These are phyloP conservation scores for Sardinella longiceps DNA, from an alignment of 2,797 vertebrate species.

Conservation along the genomic window DNA sequence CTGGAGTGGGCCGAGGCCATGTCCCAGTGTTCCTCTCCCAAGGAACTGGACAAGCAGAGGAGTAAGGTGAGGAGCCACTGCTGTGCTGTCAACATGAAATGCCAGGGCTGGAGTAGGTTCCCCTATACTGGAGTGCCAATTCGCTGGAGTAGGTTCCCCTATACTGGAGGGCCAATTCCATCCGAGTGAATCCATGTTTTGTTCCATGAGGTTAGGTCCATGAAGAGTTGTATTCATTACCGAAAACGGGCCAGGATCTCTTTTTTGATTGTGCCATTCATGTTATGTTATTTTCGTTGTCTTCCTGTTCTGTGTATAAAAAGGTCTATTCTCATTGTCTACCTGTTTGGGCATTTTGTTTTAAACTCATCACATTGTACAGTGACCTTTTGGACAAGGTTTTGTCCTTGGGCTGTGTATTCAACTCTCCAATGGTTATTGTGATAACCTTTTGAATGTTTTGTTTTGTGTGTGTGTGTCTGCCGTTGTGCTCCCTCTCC, in stretches of 20 bases:
- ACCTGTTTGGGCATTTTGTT: background rate
- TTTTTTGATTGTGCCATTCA: background rate
- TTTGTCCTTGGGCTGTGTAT: background rate
- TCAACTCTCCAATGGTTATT: background rate
- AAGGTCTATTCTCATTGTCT: too few relatives aligned
- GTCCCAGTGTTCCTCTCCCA: conserved; percentile 81
- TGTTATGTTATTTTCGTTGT: background rate
- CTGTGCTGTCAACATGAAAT: conserved; percentile 9
- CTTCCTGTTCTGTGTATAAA: too few relatives aligned
- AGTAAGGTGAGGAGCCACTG: conserved; percentile 79
- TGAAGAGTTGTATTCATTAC: background rate
- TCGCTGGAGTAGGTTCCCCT: background rate
- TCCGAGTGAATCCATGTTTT: background rate
- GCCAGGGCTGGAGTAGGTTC: background rate
- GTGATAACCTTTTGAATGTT: background rate
- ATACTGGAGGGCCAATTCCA: too few relatives aligned
- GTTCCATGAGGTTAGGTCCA: background rate
- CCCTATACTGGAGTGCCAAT: background rate
- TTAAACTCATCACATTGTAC: background rate
- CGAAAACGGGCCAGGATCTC: background rate
- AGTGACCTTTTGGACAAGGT: background rate
- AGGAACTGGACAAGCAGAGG: conserved; percentile 84
- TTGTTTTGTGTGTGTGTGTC: background rate
- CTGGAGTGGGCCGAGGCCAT: conserved; percentile 87
- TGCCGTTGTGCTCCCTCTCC: conserved; percentile 23